Conservation (phyloP, 2,888 invertebrate genomes). For the Agonopterix alstromeriana region DNA sequence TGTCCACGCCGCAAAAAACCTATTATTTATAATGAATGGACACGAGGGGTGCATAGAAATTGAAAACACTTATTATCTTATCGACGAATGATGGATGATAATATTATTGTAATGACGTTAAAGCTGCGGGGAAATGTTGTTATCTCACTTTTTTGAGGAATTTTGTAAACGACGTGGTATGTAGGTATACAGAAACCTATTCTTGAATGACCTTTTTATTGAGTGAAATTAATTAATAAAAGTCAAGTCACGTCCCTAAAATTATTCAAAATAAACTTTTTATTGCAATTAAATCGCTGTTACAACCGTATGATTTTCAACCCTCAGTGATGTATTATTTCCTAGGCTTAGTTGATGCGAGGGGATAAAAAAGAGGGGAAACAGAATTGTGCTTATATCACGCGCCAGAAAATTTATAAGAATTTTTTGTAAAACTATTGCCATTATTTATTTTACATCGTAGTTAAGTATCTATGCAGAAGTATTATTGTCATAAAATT, state of each 20-base stretch:
- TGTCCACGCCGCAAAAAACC: constrained; percentile 46
- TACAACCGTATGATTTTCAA: constrained; percentile 53
- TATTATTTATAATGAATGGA: constrained; percentile 43
- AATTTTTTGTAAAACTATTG: too few relatives aligned
- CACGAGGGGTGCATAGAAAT: constrained; percentile 60
- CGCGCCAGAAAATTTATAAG: too few relatives aligned
- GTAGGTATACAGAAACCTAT: not conserved
- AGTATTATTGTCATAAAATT: too few relatives aligned
- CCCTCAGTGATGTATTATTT: constrained; percentile 30
- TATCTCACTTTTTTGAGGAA: constrained; percentile 2
- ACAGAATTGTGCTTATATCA: not conserved
- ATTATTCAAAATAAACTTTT: constrained; percentile 25
- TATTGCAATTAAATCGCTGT: constrained; percentile 52
- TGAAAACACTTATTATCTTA: constrained; percentile 61
- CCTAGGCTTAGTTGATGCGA: constrained; percentile 8
- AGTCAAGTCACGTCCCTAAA: constrained; percentile 2
- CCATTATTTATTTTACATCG: too few relatives aligned
- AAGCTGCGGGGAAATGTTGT: constrained; percentile 23
- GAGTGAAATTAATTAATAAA: constrained; percentile 4
- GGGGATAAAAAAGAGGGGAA: constrained; percentile 10
- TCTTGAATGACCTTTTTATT: not conserved
- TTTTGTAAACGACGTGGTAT: not conserved
- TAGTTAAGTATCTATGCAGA: too few relatives aligned
- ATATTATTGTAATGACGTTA: constrained; percentile 40
- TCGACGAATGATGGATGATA: constrained; percentile 52